A percentile compares a stretch with the other conserved stretches of the same genome.
These are phyloP conservation scores for Cranoglanis bouderius DNA, from an alignment of 2,113 vertebrate genomes.

Conservation along the genomic window DNA sequence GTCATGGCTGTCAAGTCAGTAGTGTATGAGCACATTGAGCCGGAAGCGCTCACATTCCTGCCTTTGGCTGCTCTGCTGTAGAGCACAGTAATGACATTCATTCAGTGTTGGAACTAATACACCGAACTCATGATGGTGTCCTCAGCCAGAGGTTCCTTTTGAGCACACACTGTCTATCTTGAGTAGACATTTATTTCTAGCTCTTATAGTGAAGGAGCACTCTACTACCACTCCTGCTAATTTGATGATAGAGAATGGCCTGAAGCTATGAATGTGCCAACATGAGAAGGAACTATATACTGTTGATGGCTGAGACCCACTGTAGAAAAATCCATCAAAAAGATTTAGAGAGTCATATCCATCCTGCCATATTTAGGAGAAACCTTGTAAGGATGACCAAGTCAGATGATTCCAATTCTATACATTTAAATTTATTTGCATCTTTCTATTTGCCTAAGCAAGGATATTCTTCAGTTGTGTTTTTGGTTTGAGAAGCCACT, in stretches of 20 bases:
- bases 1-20: constrained; percentile 64
- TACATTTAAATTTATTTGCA: not conserved
- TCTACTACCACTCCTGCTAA: constrained; percentile 59
- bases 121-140: constrained; percentile 43
- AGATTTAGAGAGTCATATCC: constrained; percentile 62
- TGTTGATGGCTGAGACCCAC: constrained; percentile 62
- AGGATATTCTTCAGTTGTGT: not conserved
- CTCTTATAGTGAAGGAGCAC: constrained; percentile 32
- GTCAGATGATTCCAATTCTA: too few species aligned
- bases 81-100: constrained; percentile 57
- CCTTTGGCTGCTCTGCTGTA: constrained; percentile 41
- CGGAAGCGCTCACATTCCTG: constrained; percentile 53
- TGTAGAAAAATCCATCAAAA: constrained; percentile 61
- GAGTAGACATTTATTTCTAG: constrained; percentile 42
- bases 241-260: constrained; percentile 55
- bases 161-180: constrained; percentile 38
- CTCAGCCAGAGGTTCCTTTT: constrained; percentile 42
- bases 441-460: not conserved
- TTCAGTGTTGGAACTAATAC: constrained; percentile 58
- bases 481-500: not conserved
- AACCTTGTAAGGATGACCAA: constrained; percentile 48
- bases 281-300: constrained; percentile 66
- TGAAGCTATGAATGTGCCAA: constrained; percentile 63
- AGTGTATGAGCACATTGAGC: constrained; percentile 52
- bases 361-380: constrained; percentile 66